These are phyloP conservation scores for Amazona ochrocephala DNA, from an alignment of 2,797 vertebrate genomes.

Conservation along the genomic window DNA sequence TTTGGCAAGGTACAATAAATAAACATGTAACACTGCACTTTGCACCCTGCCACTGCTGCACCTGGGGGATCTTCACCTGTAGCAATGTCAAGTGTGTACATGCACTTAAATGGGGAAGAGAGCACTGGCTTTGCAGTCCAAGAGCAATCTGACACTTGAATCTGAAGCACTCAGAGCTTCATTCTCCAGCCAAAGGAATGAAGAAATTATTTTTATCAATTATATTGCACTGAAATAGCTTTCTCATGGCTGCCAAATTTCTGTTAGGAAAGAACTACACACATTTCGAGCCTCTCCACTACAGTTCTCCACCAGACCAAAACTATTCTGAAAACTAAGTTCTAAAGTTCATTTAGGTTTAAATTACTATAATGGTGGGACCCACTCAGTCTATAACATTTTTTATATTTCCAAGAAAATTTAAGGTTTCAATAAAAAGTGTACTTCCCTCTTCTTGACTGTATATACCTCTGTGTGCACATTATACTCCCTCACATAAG, in stretches of 20 bases:
- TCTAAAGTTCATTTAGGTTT: neutral
- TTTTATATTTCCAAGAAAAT: neutral
- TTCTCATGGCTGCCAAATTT: neutral
- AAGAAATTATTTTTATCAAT: constrained; percentile 13
- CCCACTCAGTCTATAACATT: neutral
- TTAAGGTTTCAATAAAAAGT: neutral
- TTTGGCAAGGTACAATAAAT: neutral
- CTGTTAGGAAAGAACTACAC: neutral
- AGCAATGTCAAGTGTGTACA: accelerated
- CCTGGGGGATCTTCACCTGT: neutral
- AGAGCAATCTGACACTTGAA: neutral
- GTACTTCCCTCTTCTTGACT: neutral
- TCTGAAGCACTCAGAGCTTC: neutral
- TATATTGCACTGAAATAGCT: neutral
- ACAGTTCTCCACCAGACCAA: neutral
- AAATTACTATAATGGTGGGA: neutral
- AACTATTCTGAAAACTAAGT: neutral
- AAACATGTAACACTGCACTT: neutral
- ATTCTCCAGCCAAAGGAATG: neutral
- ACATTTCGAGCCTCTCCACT: accelerated
- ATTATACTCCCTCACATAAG: neutral
- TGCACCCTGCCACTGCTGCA: neutral
- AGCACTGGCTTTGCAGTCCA: neutral
- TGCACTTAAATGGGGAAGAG: neutral
- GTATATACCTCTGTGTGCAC: neutral